Conservation (phyloP, 92 coral and sea anemone species). For the Porites cylindrica region DNA sequence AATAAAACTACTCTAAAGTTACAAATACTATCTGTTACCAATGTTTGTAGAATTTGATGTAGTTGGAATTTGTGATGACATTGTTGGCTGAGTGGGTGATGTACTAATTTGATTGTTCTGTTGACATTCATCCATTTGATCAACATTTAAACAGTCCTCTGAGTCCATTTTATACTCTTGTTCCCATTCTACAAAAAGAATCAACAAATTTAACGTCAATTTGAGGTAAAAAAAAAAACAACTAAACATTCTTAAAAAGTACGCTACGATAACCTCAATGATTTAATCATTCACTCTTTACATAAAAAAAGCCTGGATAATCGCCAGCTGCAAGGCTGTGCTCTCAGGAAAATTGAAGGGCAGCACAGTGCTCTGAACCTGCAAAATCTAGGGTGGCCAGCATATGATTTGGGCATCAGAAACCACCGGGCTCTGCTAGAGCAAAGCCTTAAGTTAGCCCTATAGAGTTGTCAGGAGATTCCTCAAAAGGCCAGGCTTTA, state of each 20-base stretch:
- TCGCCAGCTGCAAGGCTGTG: not conserved
- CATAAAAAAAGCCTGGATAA: not conserved
- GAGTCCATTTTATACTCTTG: not conserved
- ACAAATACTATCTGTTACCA: conserved; percentile 37
- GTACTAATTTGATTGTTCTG: not conserved
- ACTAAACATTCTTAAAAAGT: no score
- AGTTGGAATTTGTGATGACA: not conserved
- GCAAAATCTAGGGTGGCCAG: no score
- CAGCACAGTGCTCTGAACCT: no score
- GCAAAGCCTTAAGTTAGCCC: no score
- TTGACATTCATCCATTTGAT: conserved; percentile 20
- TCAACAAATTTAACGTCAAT: not conserved
- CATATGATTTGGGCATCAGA: no score
- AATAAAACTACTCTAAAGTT: no score
- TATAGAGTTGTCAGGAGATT: no score
- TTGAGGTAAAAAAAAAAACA: no score
- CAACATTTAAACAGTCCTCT: not conserved
- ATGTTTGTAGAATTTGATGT: conserved; percentile 14
- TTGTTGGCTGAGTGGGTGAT: not conserved
- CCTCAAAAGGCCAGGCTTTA: no score
- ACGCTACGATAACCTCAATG: no score
- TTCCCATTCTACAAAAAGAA: conserved; percentile 8
- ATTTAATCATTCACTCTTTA: not conserved
- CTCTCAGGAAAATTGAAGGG: no score
- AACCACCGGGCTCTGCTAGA: no score